These are phyloP conservation scores for Nymphalis c-album DNA, from an alignment of 2,888 invertebrate species.

Conservation along the genomic window DNA sequence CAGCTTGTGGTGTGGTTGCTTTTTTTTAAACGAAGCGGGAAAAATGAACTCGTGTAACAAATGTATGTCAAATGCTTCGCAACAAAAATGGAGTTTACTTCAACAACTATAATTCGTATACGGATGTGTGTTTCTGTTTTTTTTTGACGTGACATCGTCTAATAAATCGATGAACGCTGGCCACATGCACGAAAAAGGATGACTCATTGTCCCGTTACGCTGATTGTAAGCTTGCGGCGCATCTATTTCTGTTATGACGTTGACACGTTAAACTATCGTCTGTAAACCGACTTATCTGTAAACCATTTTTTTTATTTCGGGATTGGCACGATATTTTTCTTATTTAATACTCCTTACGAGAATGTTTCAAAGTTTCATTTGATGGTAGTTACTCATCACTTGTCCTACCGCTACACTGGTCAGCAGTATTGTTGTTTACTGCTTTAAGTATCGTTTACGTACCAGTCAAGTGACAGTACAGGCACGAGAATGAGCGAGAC, in stretches of 20 bases:
- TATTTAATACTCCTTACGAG: background rate
- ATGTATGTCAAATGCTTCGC: constrained; percentile 24
- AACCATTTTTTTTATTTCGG: background rate
- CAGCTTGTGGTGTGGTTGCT: background rate
- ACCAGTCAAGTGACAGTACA: too few relatives aligned
- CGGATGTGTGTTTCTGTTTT: background rate
- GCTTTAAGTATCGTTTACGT: too few relatives aligned
- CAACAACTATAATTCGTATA: background rate
- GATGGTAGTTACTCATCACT: background rate
- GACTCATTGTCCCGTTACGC: too few relatives aligned
- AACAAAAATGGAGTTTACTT: background rate
- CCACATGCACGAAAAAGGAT: too few relatives aligned
- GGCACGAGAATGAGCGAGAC: background rate
- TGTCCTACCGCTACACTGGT: too few relatives aligned
- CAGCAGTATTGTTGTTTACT: too few relatives aligned
- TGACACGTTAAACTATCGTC: too few relatives aligned
- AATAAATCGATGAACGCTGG: too few relatives aligned
- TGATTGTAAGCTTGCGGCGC: too few relatives aligned
- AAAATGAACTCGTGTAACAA: constrained; percentile 23
- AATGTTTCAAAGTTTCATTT: background rate
- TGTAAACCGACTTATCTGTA: too few relatives aligned
- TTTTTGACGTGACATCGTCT: too few relatives aligned
- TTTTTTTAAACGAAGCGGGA: constrained; percentile 1
- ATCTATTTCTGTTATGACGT: too few relatives aligned
- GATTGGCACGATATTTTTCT: background rate